phyloP scores from a whole-genome alignment of 2,113 vertebrate species.

The Sturnira hondurensis region DNA sequence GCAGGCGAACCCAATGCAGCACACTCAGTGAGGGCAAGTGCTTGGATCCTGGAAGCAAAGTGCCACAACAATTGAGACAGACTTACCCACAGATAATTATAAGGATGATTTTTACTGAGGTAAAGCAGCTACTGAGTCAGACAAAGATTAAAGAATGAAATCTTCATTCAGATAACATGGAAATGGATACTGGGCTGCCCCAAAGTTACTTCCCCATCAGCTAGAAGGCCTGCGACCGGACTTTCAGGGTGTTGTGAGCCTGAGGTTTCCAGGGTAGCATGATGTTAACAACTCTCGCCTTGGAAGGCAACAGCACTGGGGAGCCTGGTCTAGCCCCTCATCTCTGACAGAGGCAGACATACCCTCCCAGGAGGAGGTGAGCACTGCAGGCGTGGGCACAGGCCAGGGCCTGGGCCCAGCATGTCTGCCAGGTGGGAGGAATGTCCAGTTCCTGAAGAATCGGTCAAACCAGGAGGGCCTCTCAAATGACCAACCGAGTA shows the following conservation, averaged over 20 bases:
- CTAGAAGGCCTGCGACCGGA: background rate
- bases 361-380: background rate
- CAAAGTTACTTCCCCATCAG: background rate
- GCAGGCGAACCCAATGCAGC: accelerated
- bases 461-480: background rate
- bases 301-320: too few relatives aligned
- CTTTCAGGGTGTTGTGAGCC: background rate
- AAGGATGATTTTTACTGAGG: background rate
- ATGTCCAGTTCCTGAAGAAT: background rate
- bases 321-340: background rate
- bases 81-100: background rate
- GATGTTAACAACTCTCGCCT: background rate
- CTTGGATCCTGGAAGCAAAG: background rate
- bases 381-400: background rate
- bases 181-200: background rate
- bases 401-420: background rate
- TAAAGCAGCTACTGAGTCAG: background rate
- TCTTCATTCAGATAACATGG: background rate
- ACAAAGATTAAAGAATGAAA: background rate
- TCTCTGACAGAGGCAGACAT: background rate
- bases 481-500: background rate
- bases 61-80: too few relatives aligned
- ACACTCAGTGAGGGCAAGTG: background rate
- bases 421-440: background rate
- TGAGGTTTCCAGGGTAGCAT: background rate